Evolutionary conservation across 1,140 invertebrate species (phyloP).

Genomic region (Zaprionus nigranus): DNA sequence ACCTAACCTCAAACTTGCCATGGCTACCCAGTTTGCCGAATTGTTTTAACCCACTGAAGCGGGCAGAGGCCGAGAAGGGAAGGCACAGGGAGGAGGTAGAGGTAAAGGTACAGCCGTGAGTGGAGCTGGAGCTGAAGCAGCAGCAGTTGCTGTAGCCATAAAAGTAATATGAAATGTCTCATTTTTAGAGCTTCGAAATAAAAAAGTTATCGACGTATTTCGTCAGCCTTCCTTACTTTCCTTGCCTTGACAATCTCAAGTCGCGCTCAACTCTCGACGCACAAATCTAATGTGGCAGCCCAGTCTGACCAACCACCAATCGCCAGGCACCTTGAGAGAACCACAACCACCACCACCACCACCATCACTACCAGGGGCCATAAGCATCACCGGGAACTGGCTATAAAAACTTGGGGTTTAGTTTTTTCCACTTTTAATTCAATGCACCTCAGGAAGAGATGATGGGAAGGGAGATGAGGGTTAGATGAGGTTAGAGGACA

Average conservation of each 20-base stretch:
- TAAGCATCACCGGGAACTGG: not conserved
- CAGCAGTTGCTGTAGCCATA: conserved; percentile 76
- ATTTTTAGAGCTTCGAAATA: conserved; percentile 82
- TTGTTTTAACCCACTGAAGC: conserved; percentile 74
- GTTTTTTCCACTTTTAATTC: conserved; percentile 12
- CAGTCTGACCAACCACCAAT: not conserved
- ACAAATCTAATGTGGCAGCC: conserved; percentile 2
- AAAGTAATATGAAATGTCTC: conserved; percentile 82
- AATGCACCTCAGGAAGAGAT: not conserved
- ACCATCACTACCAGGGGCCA: not conserved
- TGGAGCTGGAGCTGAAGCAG: not conserved
- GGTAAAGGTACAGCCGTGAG: not conserved
- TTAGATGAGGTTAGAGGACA: not conserved
- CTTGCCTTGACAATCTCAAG: conserved; percentile 23
- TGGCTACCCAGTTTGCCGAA: conserved; percentile 46
- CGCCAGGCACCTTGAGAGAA: not conserved
- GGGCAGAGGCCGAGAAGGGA: conserved; percentile 7
- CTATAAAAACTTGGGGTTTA: conserved; percentile 6
- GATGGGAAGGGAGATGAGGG: not conserved
- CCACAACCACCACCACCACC: not conserved
- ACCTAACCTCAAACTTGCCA: conserved; percentile 63
- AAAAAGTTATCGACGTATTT: conserved; percentile 80
- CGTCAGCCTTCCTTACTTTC: conserved; percentile 42
- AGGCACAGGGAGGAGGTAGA: not conserved
- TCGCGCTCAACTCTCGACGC: conserved; percentile 3